These are phyloP conservation scores for Bicyclus anynana DNA, from an alignment of 1,140 invertebrate species.

Conservation along the genomic window DNA sequence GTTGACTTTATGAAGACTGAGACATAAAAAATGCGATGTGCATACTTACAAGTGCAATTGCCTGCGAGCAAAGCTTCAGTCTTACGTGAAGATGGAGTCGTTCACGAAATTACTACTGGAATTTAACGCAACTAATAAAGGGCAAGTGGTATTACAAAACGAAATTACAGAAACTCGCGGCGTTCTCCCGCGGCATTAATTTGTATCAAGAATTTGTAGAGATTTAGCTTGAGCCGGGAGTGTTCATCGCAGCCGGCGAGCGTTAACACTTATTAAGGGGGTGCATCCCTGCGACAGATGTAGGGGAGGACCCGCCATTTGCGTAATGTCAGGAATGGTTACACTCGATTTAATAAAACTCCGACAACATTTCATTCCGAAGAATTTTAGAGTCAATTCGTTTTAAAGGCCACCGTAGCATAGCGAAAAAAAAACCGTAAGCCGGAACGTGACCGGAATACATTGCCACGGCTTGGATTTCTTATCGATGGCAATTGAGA, in stretches of 20 bases:
- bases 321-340: conserved; percentile 75
- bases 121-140: conserved; percentile 1
- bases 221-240: conserved; percentile 69
- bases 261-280: conserved; percentile 77
- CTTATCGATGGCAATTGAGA: conserved; percentile 77
- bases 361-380: conserved; percentile 73
- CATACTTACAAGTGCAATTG: background rate
- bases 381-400: conserved; percentile 76
- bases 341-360: conserved; percentile 77
- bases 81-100: background rate
- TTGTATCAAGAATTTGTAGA: conserved; percentile 77
- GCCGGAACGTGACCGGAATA: conserved; percentile 72
- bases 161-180: conserved; percentile 65
- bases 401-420: conserved; percentile 69
- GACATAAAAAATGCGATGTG: background rate
- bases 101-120: background rate
- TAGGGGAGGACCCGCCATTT: conserved; percentile 74
- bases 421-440: conserved; percentile 69
- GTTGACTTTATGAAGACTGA: no score
- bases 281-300: conserved; percentile 75
- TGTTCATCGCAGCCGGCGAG: conserved; percentile 73
- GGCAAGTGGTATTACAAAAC: conserved; percentile 48
- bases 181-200: conserved; percentile 69
- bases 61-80: background rate
- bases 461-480: conserved; percentile 72